Percentiles rank a stretch among this genome's conserved stretches.
Conservation (phyloP, 2,888 invertebrate genomes). For the Cerastoderma edule region DNA sequence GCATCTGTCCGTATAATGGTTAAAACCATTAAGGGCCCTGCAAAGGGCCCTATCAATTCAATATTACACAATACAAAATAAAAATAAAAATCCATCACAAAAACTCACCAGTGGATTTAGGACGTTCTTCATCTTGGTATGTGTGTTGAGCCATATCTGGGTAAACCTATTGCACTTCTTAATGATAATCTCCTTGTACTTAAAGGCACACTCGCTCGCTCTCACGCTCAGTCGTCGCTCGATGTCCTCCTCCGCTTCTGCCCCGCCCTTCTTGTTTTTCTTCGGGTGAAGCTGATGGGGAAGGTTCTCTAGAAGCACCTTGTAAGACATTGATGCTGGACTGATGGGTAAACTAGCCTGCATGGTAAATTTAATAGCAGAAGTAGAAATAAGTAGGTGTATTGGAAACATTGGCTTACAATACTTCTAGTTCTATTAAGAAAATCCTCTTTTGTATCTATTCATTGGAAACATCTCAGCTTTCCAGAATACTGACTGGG, state of each 20-base stretch:
- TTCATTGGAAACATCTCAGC: too few relatives aligned
- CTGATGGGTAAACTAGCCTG: conserved; percentile 74
- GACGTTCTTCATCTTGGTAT: conserved; percentile 87
- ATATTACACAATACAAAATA: not conserved
- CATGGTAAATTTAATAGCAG: too few relatives aligned
- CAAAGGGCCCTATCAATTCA: too few relatives aligned
- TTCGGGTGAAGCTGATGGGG: conserved; percentile 74
- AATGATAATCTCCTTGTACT: conserved; percentile 86
- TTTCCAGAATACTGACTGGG: too few relatives aligned
- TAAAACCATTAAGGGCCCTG: too few relatives aligned
- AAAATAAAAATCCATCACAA: not conserved
- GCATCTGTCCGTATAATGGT: too few relatives aligned
- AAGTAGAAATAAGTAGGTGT: too few relatives aligned
- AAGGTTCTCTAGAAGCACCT: conserved; percentile 73
- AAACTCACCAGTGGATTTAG: conserved; percentile 87
- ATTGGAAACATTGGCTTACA: too few relatives aligned
- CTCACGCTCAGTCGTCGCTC: conserved; percentile 82
- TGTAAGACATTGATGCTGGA: conserved; percentile 78
- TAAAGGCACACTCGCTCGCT: conserved; percentile 83
- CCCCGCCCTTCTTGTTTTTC: conserved; percentile 57
- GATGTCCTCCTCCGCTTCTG: conserved; percentile 63
- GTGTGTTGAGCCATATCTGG: conserved; percentile 85
- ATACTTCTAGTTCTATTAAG: too few relatives aligned
- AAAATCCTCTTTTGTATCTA: too few relatives aligned
- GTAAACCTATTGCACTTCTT: conserved; percentile 87